Conservation (phyloP, 2,113 vertebrate species). For the Todiramphus chloris region DNA sequence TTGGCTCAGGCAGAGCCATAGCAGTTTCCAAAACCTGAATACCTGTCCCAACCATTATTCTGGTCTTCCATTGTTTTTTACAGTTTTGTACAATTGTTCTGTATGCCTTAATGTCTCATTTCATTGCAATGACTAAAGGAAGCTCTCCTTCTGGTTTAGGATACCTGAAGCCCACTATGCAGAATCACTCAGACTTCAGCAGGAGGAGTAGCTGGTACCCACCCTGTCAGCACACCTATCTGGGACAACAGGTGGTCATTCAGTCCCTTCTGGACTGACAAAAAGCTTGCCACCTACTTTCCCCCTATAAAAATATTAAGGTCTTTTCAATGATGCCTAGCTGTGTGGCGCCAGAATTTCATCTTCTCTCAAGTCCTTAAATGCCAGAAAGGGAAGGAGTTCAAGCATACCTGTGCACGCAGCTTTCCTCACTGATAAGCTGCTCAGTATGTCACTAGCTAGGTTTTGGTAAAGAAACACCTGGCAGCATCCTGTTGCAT, state of each 20-base stretch:
- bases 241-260: rapidly evolving
- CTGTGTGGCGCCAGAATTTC: neutral
- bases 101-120: neutral
- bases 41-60: neutral
- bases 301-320: neutral
- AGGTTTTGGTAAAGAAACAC: neutral
- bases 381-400: neutral
- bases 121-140: neutral
- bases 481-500: neutral
- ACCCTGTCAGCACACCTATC: neutral
- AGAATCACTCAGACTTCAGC: neutral
- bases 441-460: neutral
- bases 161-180: neutral
- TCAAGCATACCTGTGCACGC: neutral
- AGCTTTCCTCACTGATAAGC: neutral
- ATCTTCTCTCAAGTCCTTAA: neutral
- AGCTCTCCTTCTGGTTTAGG: neutral
- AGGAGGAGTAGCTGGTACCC: neutral
- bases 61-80: neutral
- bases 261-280: neutral
- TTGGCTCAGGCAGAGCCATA: neutral
- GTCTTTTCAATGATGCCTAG: neutral
- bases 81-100: neutral
- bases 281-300: neutral
- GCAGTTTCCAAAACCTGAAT: neutral